Percentiles rank a stretch among this genome's conserved stretches.
These are phyloP conservation scores for Thermophis baileyi DNA, from an alignment of 2,113 vertebrate genomes.

Conservation along the genomic window DNA sequence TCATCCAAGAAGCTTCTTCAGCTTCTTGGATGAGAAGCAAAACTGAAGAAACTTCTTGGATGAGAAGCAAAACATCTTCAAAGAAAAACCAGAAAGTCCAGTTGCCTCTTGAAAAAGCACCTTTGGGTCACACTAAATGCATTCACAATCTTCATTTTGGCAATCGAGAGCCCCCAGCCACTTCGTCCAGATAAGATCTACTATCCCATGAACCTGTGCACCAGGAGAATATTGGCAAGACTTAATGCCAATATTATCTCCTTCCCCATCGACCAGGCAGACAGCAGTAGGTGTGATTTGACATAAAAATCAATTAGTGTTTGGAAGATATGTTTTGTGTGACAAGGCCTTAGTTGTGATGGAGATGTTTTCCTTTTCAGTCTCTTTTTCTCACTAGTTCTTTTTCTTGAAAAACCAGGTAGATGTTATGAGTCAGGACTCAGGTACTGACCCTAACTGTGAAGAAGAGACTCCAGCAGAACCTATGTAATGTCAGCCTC, in stretches of 20 bases:
- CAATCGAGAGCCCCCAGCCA: not conserved
- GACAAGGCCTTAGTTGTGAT: not conserved
- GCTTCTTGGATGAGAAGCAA: too few relatives aligned
- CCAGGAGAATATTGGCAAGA: not conserved
- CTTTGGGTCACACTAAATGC: not conserved
- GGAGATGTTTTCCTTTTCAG: not conserved
- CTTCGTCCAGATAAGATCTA: not conserved
- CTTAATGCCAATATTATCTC: not conserved
- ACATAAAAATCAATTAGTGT: not conserved
- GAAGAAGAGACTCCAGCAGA: not conserved
- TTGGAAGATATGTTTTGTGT: not conserved
- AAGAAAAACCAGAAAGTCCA: too few relatives aligned
- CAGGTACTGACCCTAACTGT: not conserved
- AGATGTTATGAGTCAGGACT: not conserved
- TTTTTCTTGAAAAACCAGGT: not conserved
- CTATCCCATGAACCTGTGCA: not conserved
- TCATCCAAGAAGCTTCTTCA: too few relatives aligned
- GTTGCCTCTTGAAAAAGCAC: too few relatives aligned
- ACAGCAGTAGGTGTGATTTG: not conserved
- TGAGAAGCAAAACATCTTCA: too few relatives aligned
- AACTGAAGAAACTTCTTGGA: too few relatives aligned
- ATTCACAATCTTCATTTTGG: not conserved
- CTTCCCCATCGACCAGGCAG: not conserved
- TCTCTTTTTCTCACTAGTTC: not conserved
- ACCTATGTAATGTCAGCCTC: not conserved